Base-by-base conservation (phyloP, 1,140 invertebrate species). In the Halesus radiatus region DNA sequence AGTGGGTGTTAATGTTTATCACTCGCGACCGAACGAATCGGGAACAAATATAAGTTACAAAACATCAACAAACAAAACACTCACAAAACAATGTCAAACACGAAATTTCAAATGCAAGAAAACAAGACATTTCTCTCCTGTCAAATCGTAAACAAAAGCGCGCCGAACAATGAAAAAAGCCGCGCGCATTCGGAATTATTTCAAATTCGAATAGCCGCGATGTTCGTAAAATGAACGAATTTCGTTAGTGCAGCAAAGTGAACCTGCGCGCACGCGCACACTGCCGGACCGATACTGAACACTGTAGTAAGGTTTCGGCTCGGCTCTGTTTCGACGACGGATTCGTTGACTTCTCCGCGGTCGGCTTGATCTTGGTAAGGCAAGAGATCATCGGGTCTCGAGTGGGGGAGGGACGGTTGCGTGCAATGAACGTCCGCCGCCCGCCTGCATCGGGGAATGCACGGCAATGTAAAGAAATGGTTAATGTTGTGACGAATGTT, bases 401-500 rank as follows among this genome's bases (percentile, higher is more conserved):
- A 16, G 64, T 3, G 32, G 16, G 16, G 29, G 64, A 20, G 16
- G n/a, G 64, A 6, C 45, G 50, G 68, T n/a, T 53, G 45, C 68
- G 68, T 72, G 68, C 68, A 72, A 26, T 72, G 68, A 72, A 72
- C 68, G 68, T 45, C 68, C 37, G 20, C 68, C 52, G 68, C 50
- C 29, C 68, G 68, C 26, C 68, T 72, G 68, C 68, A 72, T 72
- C 68, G 45, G 68, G 60, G 74, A 76, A 76, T 76, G 74, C 64
- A 23, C n/a, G 60, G 58, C 56, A 76, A 76, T 76, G 18, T 72
- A 64, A 76, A 76, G 56, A 76, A 76, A 76, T 76, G 37, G 74
- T 76, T 76, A 76, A 76, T 76, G 74, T 76, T 76, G 74, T 76
- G 74, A 76, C 74, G 74, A 76, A 76, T 76, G 74, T 56, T 32